phyloP scores from a whole-genome alignment of 2,113 vertebrate genomes.

The Sclerurus mexicanus region DNA sequence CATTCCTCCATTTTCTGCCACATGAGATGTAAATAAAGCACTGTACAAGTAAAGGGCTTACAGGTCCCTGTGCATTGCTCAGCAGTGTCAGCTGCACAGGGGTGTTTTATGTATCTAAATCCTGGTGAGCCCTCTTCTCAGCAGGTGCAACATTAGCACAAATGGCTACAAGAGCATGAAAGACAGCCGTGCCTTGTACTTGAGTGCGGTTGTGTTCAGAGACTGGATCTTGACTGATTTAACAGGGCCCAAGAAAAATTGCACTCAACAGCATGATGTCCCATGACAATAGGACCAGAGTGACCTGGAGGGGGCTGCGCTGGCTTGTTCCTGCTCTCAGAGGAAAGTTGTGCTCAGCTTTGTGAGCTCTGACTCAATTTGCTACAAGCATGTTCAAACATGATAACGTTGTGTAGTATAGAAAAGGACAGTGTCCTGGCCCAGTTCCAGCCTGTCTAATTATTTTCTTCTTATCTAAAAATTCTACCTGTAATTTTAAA shows the following conservation, averaged over 20 bases:
- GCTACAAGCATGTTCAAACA: slow-evolving; percentile 24
- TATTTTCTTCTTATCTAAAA: slow-evolving; percentile 57
- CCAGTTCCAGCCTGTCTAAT: slow-evolving; percentile 36
- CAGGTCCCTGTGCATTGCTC: neutral
- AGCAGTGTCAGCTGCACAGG: neutral
- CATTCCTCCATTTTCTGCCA: neutral
- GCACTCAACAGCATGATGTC: neutral
- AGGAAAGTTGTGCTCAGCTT: neutral
- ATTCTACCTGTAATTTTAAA: slow-evolving; percentile 41
- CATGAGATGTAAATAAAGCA: neutral
- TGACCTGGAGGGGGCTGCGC: neutral
- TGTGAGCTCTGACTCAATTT: slow-evolving; percentile 8
- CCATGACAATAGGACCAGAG: neutral
- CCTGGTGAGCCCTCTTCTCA: neutral
- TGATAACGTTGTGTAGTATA: neutral
- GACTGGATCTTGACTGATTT: neutral
- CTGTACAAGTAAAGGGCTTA: neutral
- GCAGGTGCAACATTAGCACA: neutral
- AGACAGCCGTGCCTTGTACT: neutral
- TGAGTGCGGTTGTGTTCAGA: neutral
- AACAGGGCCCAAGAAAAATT: neutral
- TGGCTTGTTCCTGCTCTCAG: neutral
- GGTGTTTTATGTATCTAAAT: neutral
- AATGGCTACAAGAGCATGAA: neutral
- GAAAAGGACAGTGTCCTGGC: slow-evolving; percentile 27